Base-by-base conservation (phyloP, 2,797 vertebrate species). In the Poeciliopsis gracilis region DNA sequence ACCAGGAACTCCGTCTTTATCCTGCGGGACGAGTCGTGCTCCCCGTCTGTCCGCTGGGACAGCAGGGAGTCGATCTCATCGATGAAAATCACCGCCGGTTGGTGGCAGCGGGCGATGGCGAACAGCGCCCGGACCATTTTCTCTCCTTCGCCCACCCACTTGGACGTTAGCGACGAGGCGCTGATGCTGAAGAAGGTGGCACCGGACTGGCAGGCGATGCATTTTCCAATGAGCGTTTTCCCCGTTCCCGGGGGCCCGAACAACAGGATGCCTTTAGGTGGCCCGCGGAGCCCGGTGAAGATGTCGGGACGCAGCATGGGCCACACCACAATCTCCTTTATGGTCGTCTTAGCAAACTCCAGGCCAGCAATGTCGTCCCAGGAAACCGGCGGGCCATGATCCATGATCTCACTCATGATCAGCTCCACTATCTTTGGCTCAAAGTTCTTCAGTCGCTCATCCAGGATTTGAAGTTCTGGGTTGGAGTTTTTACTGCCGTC, bases 151-250 rank as follows among this genome's bases (percentile, higher is more conserved):
- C 98, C 98, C 23, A 99, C 97, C 98, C 98, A 99, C 36, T 99
- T 99, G 72, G 98, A 99, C 66, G 98, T 99, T 74, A 99, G 95
- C 0, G 98, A 99, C 2, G 98, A 99, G 36, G 98, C 98, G 12
- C 98, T 99, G 88, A 99, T 99, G 92, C 98, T 99, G 51, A 99
- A 99, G 93, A 99, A 99, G 0, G 98, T 99, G 0, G 98, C 98
- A 18, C 97, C 97, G 0, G 98, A 99, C 81, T 99, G 98, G 88
- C 97, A 97, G 0, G 98, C 98, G 0, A 99, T 99, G 88, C 98
- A 99, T 86, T 99, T 99, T 69, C 98, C 98, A 43, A 99, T 99
- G 0, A 99, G 96, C 9, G 98, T 99, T 91, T 99, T 99, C 30
- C 98, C 98, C 0, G 98, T 99, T 1, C 98, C 98, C 0, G 98